Evolutionary conservation across 2,797 vertebrate genomes (phyloP).

Genomic region (Corythornis leucogaster): DNA sequence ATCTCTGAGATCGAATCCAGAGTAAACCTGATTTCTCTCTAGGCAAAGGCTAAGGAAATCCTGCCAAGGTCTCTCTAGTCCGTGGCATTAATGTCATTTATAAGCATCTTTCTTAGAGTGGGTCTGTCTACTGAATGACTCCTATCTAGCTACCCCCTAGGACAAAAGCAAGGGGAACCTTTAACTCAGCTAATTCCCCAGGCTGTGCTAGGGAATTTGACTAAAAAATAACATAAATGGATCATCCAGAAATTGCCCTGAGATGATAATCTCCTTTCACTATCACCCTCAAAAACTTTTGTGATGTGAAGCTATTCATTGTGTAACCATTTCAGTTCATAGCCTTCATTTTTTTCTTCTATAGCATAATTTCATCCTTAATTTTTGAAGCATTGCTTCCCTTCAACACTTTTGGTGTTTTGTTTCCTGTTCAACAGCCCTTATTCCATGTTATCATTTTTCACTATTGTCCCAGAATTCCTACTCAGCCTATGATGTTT

Average conservation of each 20-base stretch:
- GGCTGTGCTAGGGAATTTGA: not conserved
- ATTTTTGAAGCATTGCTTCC: not conserved
- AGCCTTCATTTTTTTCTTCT: not conserved
- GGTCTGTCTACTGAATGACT: not conserved
- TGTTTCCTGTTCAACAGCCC: not conserved
- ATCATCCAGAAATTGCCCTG: not conserved
- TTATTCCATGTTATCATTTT: not conserved
- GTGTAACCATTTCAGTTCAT: not conserved
- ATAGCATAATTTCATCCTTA: not conserved
- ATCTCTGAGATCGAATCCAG: constrained; percentile 37
- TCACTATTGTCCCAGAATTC: not conserved
- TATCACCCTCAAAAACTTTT: not conserved
- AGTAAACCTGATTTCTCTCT: constrained; percentile 57
- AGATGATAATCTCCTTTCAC: not conserved
- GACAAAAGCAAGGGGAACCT: not conserved
- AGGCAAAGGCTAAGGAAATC: constrained; percentile 49
- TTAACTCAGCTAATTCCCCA: not conserved
- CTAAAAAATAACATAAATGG: not conserved
- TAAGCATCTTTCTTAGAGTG: not conserved
- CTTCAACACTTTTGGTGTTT: not conserved
- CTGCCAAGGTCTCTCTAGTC: constrained; percentile 1
- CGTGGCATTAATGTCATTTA: constrained; percentile 12
- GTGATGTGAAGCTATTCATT: not conserved
- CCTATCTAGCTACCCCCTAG: not conserved
- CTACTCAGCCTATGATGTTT: not conserved